Conservation (phyloP, 2,797 vertebrate genomes). For the Notamacropus eugenii region DNA sequence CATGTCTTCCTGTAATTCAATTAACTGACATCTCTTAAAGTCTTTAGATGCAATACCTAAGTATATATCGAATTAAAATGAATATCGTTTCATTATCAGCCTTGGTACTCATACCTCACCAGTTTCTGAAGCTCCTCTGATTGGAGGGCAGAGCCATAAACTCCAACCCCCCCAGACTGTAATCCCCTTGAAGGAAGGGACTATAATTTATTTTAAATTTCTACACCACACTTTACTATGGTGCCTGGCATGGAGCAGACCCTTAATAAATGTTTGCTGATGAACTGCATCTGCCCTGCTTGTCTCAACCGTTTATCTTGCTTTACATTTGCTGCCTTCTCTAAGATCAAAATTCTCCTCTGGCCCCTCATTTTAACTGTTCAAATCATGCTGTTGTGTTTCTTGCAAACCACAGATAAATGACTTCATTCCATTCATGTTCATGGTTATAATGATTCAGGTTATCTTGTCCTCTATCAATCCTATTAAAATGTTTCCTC, state of each 20-base stretch:
- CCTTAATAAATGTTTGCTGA: background rate
- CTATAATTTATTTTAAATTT: background rate
- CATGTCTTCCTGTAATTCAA: background rate
- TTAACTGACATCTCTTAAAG: background rate
- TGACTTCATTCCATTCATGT: background rate
- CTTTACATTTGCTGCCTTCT: background rate
- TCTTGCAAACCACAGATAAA: background rate
- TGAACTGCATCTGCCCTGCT: background rate
- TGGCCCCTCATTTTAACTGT: background rate
- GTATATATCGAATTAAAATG: background rate
- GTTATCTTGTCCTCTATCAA: background rate
- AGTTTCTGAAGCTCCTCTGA: background rate
- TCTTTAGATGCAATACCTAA: background rate
- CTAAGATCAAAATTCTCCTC: background rate
- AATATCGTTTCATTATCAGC: background rate
- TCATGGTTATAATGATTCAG: background rate
- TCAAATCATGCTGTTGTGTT: background rate
- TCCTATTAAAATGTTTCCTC: background rate
- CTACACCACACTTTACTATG: background rate
- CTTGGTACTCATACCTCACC: background rate
- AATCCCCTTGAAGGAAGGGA: background rate
- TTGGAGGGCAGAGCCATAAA: background rate
- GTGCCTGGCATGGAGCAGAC: background rate
- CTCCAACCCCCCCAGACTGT: background rate
- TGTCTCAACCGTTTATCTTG: background rate